A percentile compares a stretch with the other conserved stretches of the same genome.
Conservation (phyloP, 2,113 vertebrate species). For the Bostrychus sinensis region DNA sequence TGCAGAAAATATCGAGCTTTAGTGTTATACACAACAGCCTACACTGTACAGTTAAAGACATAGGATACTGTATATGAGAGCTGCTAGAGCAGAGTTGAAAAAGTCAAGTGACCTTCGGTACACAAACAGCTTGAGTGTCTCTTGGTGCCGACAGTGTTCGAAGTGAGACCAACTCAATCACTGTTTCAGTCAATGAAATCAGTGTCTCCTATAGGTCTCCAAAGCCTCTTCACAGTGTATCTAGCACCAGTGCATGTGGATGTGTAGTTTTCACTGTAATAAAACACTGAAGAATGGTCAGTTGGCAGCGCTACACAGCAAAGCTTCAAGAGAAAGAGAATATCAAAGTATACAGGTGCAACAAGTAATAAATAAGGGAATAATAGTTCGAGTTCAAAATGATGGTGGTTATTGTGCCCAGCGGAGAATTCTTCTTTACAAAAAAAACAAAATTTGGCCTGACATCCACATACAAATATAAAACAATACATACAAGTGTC, state of each 20-base stretch:
- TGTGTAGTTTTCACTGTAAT: slow-evolving; percentile 75
- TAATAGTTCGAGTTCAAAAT: slow-evolving; percentile 85
- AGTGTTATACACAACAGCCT: slow-evolving; percentile 81
- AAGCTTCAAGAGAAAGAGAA: slow-evolving; percentile 80
- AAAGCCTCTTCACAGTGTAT: slow-evolving; percentile 95
- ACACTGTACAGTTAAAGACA: slow-evolving; percentile 75
- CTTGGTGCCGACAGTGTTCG: slow-evolving; percentile 50
- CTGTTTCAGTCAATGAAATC: slow-evolving; percentile 59
- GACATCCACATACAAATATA: slow-evolving; percentile 99
- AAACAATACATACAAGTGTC: slow-evolving; percentile 99
- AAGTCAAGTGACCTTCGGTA: slow-evolving; percentile 29
- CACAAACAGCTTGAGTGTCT: neutral
- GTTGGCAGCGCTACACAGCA: slow-evolving; percentile 69
- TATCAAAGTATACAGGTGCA: slow-evolving; percentile 86
- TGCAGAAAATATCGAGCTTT: slow-evolving; percentile 74
- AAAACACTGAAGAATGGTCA: slow-evolving; percentile 75
- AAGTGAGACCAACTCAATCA: slow-evolving; percentile 55
- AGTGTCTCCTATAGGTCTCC: slow-evolving; percentile 81
- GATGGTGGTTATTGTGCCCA: slow-evolving; percentile 96
- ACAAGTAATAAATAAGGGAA: slow-evolving; percentile 97
- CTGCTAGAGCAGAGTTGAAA: slow-evolving; percentile 57
- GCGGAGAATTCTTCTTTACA: slow-evolving; percentile 84
- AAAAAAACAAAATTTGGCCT: slow-evolving; percentile 93
- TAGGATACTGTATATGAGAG: slow-evolving; percentile 64
- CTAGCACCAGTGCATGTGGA: slow-evolving; percentile 97